Conservation (phyloP, 2,888 invertebrate genomes). For the Chrysolina americana region DNA sequence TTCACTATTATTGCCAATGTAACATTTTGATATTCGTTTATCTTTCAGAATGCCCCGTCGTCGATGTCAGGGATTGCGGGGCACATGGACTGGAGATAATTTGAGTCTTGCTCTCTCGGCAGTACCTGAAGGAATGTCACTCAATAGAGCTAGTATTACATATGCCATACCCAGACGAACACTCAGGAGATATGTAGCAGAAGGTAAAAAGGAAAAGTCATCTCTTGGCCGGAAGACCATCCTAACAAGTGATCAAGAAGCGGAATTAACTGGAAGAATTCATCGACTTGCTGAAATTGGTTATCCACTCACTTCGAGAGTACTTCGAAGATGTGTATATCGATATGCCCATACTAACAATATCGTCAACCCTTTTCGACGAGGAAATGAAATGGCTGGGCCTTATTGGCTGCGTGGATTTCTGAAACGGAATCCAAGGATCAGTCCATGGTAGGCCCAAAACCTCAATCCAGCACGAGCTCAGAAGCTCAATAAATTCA, state of each 20-base stretch:
- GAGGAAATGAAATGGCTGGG: slow-evolving; percentile 16
- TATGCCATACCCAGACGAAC: no score
- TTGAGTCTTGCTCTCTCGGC: no score
- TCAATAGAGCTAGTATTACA: no score
- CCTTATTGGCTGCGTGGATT: slow-evolving; percentile 4
- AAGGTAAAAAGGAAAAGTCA: no score
- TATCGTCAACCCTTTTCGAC: neutral
- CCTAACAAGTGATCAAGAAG: neutral
- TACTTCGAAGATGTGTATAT: neutral
- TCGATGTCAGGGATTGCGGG: no score
- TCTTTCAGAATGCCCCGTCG: no score
- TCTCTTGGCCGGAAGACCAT: no score
- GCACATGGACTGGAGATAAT: no score
- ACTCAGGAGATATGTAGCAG: no score
- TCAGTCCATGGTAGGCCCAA: slow-evolving; percentile 42
- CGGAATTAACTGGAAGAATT: neutral
- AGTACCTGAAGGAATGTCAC: no score
- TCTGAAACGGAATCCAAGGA: slow-evolving; percentile 1
- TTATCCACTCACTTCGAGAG: neutral
- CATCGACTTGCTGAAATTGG: neutral
- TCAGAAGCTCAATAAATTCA: slow-evolving; percentile 54
- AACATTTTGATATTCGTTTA: no score
- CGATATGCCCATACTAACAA: neutral
- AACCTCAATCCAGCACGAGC: slow-evolving; percentile 41
- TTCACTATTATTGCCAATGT: no score